These are phyloP conservation scores for Anguilla pacifica DNA, from an alignment of 2,797 vertebrate species.

Conservation along the genomic window DNA sequence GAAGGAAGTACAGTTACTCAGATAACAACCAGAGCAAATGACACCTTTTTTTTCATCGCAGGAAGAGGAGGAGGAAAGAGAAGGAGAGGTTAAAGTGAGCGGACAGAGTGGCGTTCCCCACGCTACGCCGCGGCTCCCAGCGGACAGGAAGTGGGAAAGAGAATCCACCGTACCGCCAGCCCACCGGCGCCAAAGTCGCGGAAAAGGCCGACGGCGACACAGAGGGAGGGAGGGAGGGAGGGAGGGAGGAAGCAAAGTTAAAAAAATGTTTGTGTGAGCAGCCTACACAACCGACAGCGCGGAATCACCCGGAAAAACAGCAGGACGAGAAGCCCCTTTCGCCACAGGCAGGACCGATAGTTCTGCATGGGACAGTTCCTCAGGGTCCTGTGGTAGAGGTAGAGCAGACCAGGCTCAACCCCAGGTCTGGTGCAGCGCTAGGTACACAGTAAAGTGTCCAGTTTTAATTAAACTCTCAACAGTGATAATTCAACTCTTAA, in stretches of 20 bases:
- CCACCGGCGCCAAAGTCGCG: constrained; percentile 43
- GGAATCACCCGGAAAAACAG: neutral
- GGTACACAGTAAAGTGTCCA: too few species aligned
- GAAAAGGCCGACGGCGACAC: constrained; percentile 60
- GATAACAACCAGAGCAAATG: neutral
- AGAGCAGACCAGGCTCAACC: too few species aligned
- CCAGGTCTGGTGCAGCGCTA: too few species aligned
- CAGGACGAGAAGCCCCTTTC: neutral
- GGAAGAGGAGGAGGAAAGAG: neutral
- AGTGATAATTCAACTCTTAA: too few species aligned
- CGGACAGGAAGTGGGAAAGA: neutral
- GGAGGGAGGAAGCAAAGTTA: constrained; percentile 29
- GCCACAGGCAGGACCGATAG: neutral
- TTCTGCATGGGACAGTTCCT: too few species aligned
- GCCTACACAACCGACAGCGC: neutral
- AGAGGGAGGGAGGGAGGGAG: constrained; percentile 54
- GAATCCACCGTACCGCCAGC: neutral
- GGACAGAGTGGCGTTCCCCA: constrained; percentile 55
- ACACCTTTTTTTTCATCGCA: neutral
- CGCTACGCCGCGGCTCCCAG: neutral
- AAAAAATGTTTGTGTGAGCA: constrained; percentile 36
- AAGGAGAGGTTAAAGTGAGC: constrained; percentile 19
- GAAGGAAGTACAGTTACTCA: constrained; percentile 16
- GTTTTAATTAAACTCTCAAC: too few species aligned
- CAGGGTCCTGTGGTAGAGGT: too few species aligned